Conservation (phyloP, 2,888 invertebrate genomes). For the Drosophila paranaensis region DNA sequence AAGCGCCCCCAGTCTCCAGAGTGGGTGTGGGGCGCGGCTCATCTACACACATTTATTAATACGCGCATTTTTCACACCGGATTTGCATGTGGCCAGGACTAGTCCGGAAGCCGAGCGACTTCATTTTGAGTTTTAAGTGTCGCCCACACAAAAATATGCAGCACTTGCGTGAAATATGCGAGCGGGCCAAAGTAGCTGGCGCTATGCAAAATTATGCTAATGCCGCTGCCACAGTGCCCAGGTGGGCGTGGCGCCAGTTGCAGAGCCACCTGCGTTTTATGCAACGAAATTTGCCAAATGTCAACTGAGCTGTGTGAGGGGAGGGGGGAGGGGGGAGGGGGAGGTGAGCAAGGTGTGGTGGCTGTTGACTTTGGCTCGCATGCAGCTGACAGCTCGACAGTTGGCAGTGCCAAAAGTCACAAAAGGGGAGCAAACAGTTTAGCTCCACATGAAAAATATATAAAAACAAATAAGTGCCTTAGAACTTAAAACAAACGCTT, state of each 20-base stretch:
- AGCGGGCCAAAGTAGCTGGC: conserved; percentile 47
- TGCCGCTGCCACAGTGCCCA: conserved; percentile 46
- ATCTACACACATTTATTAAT: conserved; percentile 68
- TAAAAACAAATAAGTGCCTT: conserved; percentile 48
- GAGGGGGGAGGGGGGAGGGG: background rate
- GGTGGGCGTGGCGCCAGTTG: conserved; percentile 24
- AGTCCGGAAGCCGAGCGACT: conserved; percentile 57
- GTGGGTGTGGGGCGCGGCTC: conserved; percentile 3
- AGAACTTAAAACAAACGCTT: conserved; percentile 70
- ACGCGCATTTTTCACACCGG: conserved; percentile 65
- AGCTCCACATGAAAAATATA: conserved; percentile 11
- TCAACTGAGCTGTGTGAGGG: conserved; percentile 42
- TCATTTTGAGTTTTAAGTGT: conserved; percentile 77
- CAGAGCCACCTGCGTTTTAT: conserved; percentile 53
- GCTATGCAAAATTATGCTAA: conserved; percentile 79
- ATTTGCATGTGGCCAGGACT: conserved; percentile 54
- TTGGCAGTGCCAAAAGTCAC: conserved; percentile 29
- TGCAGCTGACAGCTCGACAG: conserved; percentile 57
- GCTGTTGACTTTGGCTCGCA: conserved; percentile 49
- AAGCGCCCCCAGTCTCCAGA: background rate
- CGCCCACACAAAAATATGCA: conserved; percentile 64
- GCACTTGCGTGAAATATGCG: conserved; percentile 75
- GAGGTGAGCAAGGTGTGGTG: background rate
- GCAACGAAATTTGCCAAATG: conserved; percentile 73
- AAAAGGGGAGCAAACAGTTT: conserved; percentile 7